Percentiles rank a stretch among this genome's conserved stretches.
Conservation (phyloP, 2,797 vertebrate species). For the Lacerta agilis region DNA sequence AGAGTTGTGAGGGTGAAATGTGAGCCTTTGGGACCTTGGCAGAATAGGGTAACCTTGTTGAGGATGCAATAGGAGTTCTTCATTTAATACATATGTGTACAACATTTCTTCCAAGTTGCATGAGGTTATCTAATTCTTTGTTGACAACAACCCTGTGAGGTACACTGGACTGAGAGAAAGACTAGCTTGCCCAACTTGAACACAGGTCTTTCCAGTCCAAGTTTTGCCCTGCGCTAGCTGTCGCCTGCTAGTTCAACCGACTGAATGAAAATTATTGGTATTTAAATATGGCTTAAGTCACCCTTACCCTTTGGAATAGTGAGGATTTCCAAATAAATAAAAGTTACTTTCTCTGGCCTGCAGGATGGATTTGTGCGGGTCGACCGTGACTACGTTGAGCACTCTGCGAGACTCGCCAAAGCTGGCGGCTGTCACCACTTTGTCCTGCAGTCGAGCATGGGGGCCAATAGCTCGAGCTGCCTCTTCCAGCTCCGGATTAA, state of each 20-base stretch:
- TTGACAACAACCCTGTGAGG: background rate
- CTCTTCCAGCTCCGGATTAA: constrained; percentile 14
- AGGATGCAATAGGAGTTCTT: background rate
- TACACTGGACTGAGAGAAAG: background rate
- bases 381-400: constrained; percentile 90
- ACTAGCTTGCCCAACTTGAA: background rate
- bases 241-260: background rate
- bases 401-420: constrained; percentile 89
- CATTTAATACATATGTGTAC: background rate
- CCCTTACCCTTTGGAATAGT: background rate
- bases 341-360: background rate
- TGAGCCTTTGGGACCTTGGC: no score
- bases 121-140: background rate
- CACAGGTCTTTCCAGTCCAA: background rate
- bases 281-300: background rate
- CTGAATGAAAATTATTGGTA: background rate
- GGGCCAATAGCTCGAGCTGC: constrained; percentile 19
- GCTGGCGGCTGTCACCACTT: constrained; percentile 89
- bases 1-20: background rate
- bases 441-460: constrained; percentile 79
- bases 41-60: background rate
- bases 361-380: constrained; percentile 90
- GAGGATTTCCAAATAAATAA: background rate
- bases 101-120: background rate
- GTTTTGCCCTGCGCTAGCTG: background rate